These are phyloP conservation scores for Trachops cirrhosus DNA, from an alignment of 2,797 vertebrate species.

Conservation along the genomic window DNA sequence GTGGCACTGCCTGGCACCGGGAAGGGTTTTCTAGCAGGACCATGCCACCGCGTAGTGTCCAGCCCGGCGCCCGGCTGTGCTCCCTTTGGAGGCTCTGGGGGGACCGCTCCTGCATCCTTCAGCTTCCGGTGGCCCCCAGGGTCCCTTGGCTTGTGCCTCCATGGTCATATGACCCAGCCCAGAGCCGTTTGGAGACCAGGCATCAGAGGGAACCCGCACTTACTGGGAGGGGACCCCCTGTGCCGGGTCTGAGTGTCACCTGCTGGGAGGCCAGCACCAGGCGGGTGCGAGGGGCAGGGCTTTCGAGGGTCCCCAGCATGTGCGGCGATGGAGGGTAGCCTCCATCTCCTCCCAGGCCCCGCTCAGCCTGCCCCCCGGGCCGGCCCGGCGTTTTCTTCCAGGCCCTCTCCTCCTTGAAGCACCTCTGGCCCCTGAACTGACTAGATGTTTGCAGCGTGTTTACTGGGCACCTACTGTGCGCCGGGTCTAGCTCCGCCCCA, in stretches of 20 bases:
- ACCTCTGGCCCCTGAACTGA: neutral
- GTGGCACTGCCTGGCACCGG: neutral
- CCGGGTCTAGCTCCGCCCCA: neutral
- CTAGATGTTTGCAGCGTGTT: neutral
- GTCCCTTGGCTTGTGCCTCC: neutral
- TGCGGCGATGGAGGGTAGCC: neutral
- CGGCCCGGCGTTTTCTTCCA: rapidly evolving
- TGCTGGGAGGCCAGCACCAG: neutral
- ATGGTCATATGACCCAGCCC: neutral
- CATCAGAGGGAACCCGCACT: neutral
- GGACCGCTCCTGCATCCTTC: neutral
- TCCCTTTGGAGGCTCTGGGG: neutral
- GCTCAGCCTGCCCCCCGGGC: neutral
- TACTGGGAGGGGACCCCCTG: neutral
- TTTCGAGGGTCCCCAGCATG: neutral
- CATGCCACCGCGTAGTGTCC: rapidly evolving
- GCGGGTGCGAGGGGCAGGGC: too few relatives aligned
- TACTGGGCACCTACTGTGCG: neutral
- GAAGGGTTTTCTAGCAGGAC: neutral
- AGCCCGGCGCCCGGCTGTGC: neutral
- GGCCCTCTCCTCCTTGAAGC: neutral
- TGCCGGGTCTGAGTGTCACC: neutral
- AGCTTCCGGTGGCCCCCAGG: too few relatives aligned
- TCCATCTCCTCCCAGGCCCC: neutral
- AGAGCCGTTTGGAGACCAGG: neutral